Conservation (phyloP, 2,113 vertebrate genomes). For the Actenoides hombroni region DNA sequence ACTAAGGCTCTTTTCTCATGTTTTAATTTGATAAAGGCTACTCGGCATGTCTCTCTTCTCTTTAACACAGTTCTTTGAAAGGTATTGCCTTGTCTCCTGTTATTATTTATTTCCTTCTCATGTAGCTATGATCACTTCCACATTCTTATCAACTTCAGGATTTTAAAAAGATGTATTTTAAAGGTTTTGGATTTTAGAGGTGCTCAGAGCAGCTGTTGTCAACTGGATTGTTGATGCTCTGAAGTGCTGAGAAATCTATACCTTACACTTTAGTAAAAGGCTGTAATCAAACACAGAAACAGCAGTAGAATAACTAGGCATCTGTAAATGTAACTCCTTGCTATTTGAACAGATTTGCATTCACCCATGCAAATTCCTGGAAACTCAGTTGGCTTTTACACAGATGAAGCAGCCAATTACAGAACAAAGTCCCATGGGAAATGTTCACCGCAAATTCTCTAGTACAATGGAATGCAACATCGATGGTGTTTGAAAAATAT, state of each 20-base stretch:
- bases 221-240: background rate
- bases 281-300: background rate
- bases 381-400: background rate
- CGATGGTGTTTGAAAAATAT: background rate
- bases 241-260: background rate
- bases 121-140: background rate
- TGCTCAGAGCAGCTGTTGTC: background rate
- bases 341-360: background rate
- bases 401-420: background rate
- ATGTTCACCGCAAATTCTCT: background rate
- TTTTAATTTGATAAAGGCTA: background rate
- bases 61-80: background rate
- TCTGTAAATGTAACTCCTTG: background rate
- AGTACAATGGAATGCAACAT: background rate
- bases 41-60: background rate
- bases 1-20: background rate
- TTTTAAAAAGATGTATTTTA: background rate
- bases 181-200: background rate
- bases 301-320: background rate
- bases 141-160: background rate
- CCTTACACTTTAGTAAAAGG: background rate
- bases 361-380: background rate
- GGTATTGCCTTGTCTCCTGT: background rate
- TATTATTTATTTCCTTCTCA: background rate
- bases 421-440: background rate